These are phyloP conservation scores for Potamilus streckersoni DNA, from an alignment of 1,140 invertebrate genomes.

Conservation along the genomic window DNA sequence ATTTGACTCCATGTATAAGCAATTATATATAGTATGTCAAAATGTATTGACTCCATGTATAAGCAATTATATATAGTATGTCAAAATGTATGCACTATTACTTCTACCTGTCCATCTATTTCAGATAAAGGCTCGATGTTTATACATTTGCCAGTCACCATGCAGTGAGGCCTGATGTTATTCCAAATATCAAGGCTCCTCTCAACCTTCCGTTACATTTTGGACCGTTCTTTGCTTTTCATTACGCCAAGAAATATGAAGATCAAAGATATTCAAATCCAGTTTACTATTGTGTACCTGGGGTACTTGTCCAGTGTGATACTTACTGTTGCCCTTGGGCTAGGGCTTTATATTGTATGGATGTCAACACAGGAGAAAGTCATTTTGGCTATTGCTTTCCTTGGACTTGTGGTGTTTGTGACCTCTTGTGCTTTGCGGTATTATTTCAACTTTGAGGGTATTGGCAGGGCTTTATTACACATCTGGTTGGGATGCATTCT, in stretches of 20 bases:
- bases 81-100: too few relatives aligned
- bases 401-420: slow-evolving; percentile 58
- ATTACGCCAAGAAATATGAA: slow-evolving; percentile 10
- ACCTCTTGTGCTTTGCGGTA: slow-evolving; percentile 56
- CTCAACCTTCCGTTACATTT: too few relatives aligned
- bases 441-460: slow-evolving; percentile 51
- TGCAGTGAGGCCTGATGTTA: too few relatives aligned
- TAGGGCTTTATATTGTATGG: slow-evolving; percentile 63
- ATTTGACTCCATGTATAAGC: too few relatives aligned
- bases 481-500: slow-evolving; percentile 63
- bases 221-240: not conserved
- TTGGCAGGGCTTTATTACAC: slow-evolving; percentile 53
- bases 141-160: too few relatives aligned
- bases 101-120: too few relatives aligned
- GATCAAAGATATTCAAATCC: slow-evolving; percentile 25
- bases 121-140: too few relatives aligned
- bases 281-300: slow-evolving; percentile 43
- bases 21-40: too few relatives aligned
- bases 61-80: too few relatives aligned
- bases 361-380: slow-evolving; percentile 42
- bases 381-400: slow-evolving; percentile 50
- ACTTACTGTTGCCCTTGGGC: slow-evolving; percentile 53
- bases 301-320: slow-evolving; percentile 51
- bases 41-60: too few relatives aligned
- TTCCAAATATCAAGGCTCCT: too few relatives aligned